Percentiles rank a stretch among this genome's conserved stretches.
phyloP scores from a whole-genome alignment of 2,797 vertebrate genomes.

The Sciurus carolinensis region DNA sequence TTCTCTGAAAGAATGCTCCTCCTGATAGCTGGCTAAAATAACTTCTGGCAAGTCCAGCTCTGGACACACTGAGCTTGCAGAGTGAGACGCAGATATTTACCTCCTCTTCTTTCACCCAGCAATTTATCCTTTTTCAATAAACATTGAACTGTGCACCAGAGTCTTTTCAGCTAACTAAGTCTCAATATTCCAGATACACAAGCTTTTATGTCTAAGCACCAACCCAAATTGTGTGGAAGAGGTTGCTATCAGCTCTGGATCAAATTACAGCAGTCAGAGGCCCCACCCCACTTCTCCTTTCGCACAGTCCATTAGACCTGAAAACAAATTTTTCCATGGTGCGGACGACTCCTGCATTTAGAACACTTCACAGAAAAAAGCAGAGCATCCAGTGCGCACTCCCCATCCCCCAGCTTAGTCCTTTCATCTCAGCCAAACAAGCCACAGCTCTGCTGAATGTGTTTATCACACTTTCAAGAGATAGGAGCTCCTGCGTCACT shows the following conservation, averaged over 20 bases:
- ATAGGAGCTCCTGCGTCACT: constrained; percentile 93
- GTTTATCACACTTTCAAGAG: constrained; percentile 96
- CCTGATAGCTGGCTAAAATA: constrained; percentile 86
- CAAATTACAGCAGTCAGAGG: constrained; percentile 96
- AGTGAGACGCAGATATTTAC: constrained; percentile 81
- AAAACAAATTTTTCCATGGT: constrained; percentile 95
- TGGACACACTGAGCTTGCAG: constrained; percentile 77
- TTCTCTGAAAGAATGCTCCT: constrained; percentile 83
- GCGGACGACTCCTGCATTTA: constrained; percentile 93
- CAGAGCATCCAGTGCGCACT: constrained; percentile 89
- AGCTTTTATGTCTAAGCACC: constrained; percentile 90
- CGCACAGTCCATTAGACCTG: constrained; percentile 94
- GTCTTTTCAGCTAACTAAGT: constrained; percentile 89
- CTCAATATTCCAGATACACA: constrained; percentile 90
- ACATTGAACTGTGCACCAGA: constrained; percentile 86
- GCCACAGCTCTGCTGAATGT: constrained; percentile 94
- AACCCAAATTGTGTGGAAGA: constrained; percentile 93
- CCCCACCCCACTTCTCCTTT: constrained; percentile 95
- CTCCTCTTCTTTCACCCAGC: constrained; percentile 82
- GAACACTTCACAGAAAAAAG: constrained; percentile 91
- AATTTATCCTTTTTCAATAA: constrained; percentile 83
- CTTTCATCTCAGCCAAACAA: constrained; percentile 93
- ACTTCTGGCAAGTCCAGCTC: constrained; percentile 86
- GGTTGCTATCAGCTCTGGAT: constrained; percentile 96
- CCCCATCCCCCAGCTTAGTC: constrained; percentile 91